phyloP scores from a whole-genome alignment of 2,113 vertebrate species.

The Xiphorhynchus elegans region DNA sequence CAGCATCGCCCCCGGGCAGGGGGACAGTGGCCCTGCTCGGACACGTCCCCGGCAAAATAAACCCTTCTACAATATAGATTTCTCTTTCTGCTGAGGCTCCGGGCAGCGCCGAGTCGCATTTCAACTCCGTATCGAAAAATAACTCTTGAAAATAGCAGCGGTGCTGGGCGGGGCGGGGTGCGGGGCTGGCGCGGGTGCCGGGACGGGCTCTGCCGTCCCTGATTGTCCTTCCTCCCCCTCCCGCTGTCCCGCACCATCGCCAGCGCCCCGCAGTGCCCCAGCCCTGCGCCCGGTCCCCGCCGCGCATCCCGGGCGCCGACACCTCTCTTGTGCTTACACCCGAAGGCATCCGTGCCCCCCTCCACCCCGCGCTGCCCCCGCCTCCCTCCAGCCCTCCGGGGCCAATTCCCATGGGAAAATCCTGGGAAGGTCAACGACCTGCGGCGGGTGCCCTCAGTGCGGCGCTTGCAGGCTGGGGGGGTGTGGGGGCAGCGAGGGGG shows the following conservation, averaged over 20 bases:
- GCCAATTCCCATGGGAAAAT: background rate
- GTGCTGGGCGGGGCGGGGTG: background rate
- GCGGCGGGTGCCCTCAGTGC: background rate
- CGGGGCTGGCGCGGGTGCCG: background rate
- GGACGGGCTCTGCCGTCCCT: background rate
- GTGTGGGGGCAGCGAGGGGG: too few species aligned
- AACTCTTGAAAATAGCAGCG: slow-evolving; percentile 22
- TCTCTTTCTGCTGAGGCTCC: background rate
- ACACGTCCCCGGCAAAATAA: background rate
- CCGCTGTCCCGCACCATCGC: fast-evolving
- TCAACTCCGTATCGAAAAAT: slow-evolving; percentile 2
- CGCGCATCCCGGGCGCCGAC: background rate
- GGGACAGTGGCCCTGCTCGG: background rate
- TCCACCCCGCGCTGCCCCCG: background rate
- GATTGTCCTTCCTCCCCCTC: slow-evolving; percentile 53
- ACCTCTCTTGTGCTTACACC: slow-evolving; percentile 62
- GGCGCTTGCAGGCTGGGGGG: background rate
- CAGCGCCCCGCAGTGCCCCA: background rate
- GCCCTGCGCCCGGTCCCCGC: background rate
- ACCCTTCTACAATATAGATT: slow-evolving; percentile 31
- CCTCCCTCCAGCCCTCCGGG: background rate
- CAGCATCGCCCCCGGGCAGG: background rate
- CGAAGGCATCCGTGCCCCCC: background rate
- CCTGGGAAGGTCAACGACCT: background rate
- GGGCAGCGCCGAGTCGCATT: background rate